phyloP scores from a whole-genome alignment of 2,113 vertebrate genomes.

The Urocolius indicus region DNA sequence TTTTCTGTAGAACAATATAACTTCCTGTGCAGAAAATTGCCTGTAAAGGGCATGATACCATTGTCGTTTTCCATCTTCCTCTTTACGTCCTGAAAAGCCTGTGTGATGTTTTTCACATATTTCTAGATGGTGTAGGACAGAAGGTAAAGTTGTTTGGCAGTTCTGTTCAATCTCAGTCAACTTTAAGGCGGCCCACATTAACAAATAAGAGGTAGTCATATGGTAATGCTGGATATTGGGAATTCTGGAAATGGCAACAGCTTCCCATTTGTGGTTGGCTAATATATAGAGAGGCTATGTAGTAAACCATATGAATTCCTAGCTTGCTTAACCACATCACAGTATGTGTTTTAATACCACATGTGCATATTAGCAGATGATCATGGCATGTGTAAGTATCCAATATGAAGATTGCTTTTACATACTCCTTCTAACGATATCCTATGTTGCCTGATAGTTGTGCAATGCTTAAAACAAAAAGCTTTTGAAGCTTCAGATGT shows the following conservation, averaged over 20 bases:
- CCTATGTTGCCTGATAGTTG: not conserved
- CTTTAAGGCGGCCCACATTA: not conserved
- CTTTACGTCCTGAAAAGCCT: not conserved
- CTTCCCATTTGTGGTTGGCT: conserved; percentile 20
- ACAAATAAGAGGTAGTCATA: not conserved
- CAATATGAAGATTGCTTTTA: not conserved
- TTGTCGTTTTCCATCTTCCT: not conserved
- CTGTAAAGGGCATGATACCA: not conserved
- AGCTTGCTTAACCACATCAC: not conserved
- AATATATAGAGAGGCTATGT: not conserved
- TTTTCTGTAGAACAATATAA: not conserved
- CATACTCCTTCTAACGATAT: not conserved
- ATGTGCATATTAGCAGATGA: not conserved
- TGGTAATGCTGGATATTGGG: not conserved
- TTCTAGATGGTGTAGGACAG: not conserved
- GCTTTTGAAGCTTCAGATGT: conserved; percentile 6
- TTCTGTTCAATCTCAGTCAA: not conserved
- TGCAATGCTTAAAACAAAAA: conserved; percentile 11
- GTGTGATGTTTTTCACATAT: not conserved
- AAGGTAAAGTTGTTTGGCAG: not conserved
- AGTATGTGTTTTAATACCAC: not conserved
- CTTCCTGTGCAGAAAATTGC: not conserved
- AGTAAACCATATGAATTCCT: not conserved
- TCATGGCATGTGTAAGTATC: not conserved
- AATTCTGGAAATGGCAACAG: not conserved